These are phyloP conservation scores for Oscheius sp. DNA, from an alignment of 2,888 invertebrate genomes.

Conservation along the genomic window DNA sequence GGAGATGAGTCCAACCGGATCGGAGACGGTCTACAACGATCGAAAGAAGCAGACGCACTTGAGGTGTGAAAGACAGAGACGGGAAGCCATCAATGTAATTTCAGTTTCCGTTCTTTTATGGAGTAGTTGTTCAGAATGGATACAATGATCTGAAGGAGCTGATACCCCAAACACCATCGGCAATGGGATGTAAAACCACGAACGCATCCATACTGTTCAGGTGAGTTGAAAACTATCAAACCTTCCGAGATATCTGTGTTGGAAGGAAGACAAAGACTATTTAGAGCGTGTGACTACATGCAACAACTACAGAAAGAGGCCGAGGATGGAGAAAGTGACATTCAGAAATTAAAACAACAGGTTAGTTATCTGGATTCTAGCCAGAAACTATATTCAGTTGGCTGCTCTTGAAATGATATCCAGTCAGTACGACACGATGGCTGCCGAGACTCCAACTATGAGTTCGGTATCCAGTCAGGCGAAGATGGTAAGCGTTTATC, in stretches of 20 bases:
- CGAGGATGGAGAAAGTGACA: slow-evolving; percentile 58
- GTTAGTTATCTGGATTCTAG: slow-evolving; percentile 5
- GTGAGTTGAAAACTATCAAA: slow-evolving; percentile 13
- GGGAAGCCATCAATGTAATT: slow-evolving; percentile 70
- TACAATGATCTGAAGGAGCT: slow-evolving; percentile 72
- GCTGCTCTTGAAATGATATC: slow-evolving; percentile 71
- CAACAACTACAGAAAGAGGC: slow-evolving; percentile 62
- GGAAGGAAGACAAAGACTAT: background rate
- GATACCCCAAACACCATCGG: slow-evolving; percentile 68
- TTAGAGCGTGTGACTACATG: slow-evolving; percentile 71
- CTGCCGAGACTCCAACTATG: slow-evolving; percentile 50
- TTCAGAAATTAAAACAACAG: slow-evolving; percentile 56
- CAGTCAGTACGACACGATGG: slow-evolving; percentile 71
- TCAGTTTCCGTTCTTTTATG: background rate
- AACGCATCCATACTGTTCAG: slow-evolving; percentile 72
- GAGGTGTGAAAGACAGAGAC: slow-evolving; percentile 72
- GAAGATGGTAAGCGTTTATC: slow-evolving; percentile 57
- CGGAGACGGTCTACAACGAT: slow-evolving; percentile 50
- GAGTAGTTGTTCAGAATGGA: slow-evolving; percentile 65
- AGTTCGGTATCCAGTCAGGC: slow-evolving; percentile 60
- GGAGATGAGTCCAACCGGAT: slow-evolving; percentile 38
- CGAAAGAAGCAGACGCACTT: slow-evolving; percentile 73
- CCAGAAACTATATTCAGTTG: slow-evolving; percentile 32
- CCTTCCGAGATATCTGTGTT: too few relatives aligned
- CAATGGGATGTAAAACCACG: slow-evolving; percentile 72